phyloP scores from a whole-genome alignment of 2,888 invertebrate genomes.

The Anaspis maculata region DNA sequence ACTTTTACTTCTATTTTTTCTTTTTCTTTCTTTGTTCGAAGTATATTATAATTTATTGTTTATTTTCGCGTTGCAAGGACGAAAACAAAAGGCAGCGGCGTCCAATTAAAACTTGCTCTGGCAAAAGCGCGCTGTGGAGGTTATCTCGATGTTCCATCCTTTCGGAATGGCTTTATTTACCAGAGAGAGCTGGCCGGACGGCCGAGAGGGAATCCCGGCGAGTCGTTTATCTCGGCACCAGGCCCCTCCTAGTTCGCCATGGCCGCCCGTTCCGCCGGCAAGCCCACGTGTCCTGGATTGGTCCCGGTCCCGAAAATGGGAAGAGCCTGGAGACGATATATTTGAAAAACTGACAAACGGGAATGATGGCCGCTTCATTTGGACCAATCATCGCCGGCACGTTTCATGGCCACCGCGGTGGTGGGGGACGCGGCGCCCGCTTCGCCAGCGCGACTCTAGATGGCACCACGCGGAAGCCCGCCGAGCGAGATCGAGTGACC shows the following conservation, averaged over 20 bases:
- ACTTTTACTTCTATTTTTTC: background rate
- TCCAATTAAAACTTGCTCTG: slow-evolving; percentile 26
- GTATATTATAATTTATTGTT: too few species aligned
- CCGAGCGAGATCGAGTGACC: too few species aligned
- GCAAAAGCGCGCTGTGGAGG: too few species aligned
- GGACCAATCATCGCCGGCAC: slow-evolving; percentile 39
- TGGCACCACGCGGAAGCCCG: too few species aligned
- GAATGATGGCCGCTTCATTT: slow-evolving; percentile 45
- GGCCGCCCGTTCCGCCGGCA: slow-evolving; percentile 30
- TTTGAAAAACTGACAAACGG: slow-evolving; percentile 36
- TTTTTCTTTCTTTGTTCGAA: too few species aligned
- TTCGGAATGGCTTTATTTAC: slow-evolving; percentile 20
- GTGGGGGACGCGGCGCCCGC: slow-evolving; percentile 5
- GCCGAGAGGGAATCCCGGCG: slow-evolving; percentile 11
- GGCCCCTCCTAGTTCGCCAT: slow-evolving; percentile 37
- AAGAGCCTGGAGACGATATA: slow-evolving; percentile 32
- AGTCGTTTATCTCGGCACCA: slow-evolving; percentile 21
- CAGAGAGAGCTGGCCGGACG: too few species aligned
- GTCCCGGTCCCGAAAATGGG: slow-evolving; percentile 29
- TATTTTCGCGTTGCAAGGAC: too few species aligned
- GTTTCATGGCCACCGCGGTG: slow-evolving; percentile 25
- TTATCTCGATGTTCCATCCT: slow-evolving; percentile 24
- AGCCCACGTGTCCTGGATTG: slow-evolving; percentile 29
- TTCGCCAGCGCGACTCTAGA: slow-evolving; percentile 26
- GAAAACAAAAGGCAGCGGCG: too few species aligned